Evolutionary conservation across 1,140 invertebrate genomes (phyloP), one percentile per base, ranked within the genome.

Genomic region (Drosophila navojoa): DNA sequence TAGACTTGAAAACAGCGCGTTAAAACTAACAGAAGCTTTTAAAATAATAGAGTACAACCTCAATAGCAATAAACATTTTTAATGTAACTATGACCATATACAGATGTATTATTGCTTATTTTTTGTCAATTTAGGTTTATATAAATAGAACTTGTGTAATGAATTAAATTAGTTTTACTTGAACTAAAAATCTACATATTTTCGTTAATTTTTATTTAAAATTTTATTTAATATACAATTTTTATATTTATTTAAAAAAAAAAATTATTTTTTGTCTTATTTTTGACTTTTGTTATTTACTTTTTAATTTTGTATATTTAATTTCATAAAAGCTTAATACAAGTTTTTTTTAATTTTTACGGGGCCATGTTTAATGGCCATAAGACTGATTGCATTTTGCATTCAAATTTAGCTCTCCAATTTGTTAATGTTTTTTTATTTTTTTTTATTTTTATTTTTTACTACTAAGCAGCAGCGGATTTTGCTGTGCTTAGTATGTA

Each of bases 311-410:
- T 45, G 3, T 45, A 25, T 5, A 35, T 55, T 55, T 22, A 40
- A 55, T 25, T n/a, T 22, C 15, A 38, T 54, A 7, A 40, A 40
- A n/a, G 9, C 16, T 35, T 22, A 22, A 55, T 1, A n/a, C 11
- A 55, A 35, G 53, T 42, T 55, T 19, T 47, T 10, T 16, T 54
- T 4, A n/a, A n/a, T 22, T 38, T 55, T 25, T 40, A 40, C 7
- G 42, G 19, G 2, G 1, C 7, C 11, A 10, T 55, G 29, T 55
- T 55, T 19, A 38, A 22, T 55, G 32, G 1, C 15, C 16, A 9
- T 55, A 40, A 40, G 42, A 55, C 16, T 25, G 50, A 53, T 32
- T 54, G 29, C 27, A 15, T 16, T 54, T 54, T 54, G 29, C 27
- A 13, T 35, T 5, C 35, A 10, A 35, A 54, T 53, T 35, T 35